phyloP scores from a whole-genome alignment of 2,113 vertebrate genomes.

The Ariopsis seemanni region DNA sequence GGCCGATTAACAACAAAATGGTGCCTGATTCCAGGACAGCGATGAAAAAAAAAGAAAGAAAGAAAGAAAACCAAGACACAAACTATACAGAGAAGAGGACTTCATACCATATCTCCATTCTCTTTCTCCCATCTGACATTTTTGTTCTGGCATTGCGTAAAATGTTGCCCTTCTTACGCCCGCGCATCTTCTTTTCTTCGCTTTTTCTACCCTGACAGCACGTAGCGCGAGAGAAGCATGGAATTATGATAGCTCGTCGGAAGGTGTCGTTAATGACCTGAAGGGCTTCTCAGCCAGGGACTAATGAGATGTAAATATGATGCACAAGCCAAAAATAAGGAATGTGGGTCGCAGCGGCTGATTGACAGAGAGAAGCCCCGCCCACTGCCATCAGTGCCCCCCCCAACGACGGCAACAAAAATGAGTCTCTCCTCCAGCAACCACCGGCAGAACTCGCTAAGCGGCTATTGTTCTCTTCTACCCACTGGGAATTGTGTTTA shows the following conservation, averaged over 20 bases:
- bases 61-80: conserved; percentile 45
- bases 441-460: conserved; percentile 25
- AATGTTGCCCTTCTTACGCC: conserved; percentile 72
- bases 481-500: conserved; percentile 36
- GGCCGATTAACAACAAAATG: conserved; percentile 97
- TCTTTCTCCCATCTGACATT: conserved; percentile 54
- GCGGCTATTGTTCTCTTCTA: conserved; percentile 40
- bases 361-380: conserved; percentile 59
- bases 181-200: conserved; percentile 52
- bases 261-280: conserved; percentile 89
- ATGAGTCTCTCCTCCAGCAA: conserved; percentile 31
- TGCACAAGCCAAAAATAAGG: conserved; percentile 90
- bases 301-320: conserved; percentile 98
- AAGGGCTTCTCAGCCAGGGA: conserved; percentile 87
- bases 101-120: conserved; percentile 66
- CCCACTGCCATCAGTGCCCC: conserved; percentile 43
- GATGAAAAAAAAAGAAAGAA: conserved; percentile 64
- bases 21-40: conserved; percentile 88
- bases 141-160: conserved; percentile 80
- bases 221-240: conserved; percentile 88
- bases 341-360: conserved; percentile 71
- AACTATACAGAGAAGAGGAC: conserved; percentile 67
- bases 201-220: conserved; percentile 65
- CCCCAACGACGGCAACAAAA: conserved; percentile 44
- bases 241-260: conserved; percentile 85